A percentile compares a stretch with the other conserved stretches of the same genome.
These are phyloP conservation scores for Clarias gariepinus DNA, from an alignment of 2,113 vertebrate species.

Conservation along the genomic window DNA sequence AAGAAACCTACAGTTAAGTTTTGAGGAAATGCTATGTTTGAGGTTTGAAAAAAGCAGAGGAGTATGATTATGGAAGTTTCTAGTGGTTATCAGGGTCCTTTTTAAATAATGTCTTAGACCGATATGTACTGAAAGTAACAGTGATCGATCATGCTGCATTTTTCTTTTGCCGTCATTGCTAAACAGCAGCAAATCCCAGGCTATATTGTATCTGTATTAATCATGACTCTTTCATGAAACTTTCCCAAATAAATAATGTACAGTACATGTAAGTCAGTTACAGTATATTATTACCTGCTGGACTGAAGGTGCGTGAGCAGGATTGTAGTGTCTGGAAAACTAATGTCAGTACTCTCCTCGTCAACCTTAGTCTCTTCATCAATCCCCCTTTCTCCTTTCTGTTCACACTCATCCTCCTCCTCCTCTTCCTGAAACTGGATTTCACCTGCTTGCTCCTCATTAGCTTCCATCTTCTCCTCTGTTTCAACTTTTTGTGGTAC, in stretches of 20 bases:
- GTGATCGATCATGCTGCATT: neutral
- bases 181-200: neutral
- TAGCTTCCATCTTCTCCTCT: neutral
- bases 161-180: neutral
- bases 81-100: neutral
- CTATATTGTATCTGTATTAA: neutral
- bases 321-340: constrained; percentile 90
- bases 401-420: constrained; percentile 23
- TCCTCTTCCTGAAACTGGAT: constrained; percentile 29
- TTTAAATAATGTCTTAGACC: neutral
- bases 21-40: neutral
- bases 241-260: neutral
- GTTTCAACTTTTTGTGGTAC: constrained; percentile 1
- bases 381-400: constrained; percentile 38
- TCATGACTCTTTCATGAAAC: neutral
- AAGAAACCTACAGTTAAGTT: too few relatives aligned
- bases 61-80: neutral
- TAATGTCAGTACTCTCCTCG: constrained; percentile 60
- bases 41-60: neutral
- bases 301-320: constrained; percentile 89
- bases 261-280: neutral
- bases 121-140: neutral
- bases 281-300: constrained; percentile 72
- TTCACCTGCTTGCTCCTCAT: constrained; percentile 12
- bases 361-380: constrained; percentile 24